Base-by-base conservation (phyloP, 2,113 vertebrate genomes). In the Gobius niger region DNA sequence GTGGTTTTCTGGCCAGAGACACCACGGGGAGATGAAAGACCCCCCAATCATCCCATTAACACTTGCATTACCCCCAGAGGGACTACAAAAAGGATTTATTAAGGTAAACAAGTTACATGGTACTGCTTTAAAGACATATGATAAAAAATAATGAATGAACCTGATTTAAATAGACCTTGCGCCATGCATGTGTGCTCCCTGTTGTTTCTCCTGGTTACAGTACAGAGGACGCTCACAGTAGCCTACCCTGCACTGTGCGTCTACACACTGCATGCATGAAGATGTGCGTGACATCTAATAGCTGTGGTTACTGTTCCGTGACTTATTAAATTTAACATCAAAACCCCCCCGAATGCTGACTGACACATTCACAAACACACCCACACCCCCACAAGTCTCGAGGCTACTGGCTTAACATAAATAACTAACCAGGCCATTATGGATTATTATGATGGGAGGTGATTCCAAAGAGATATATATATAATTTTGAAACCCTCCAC, bases 261-360 rank as follows among this genome's bases (percentile, higher is more conserved):
- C 49, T 73, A 44, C 50, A 18, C 24, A 34, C 24, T 62, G n/a
- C 49, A 63, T 65, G 47, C 63, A 41, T 42, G 44, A 42, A 68
- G 60, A 60, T 49, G 75, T 82, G 81, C 74, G 68, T 68, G 54
- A 76, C 79, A 77, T 82, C 75, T 84, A 86, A 81, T 88, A 86
- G 83, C 83, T 83, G 73, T 61, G 83, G 63, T 85, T 81, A 82
- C 70, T 77, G 82, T 70, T 77, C 84, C 70, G 60, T 85, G 81
- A 80, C 83, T 82, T 86, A 88, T 90, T 87, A 81, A 83, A 80
- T 79, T 71, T 80, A 78, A 85, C 81, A 81, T 82, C 78, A 82
- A 82, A 84, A 70, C 75, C 76, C 81, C 81, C 73, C 68, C 50
- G 73, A 82, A 83, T 54, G 66, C 70, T 79, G 80, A 85, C 64